Percentiles rank a stretch among this genome's conserved stretches.
phyloP scores from a whole-genome alignment of 2,113 vertebrate species.

The Synodontis membranacea region DNA sequence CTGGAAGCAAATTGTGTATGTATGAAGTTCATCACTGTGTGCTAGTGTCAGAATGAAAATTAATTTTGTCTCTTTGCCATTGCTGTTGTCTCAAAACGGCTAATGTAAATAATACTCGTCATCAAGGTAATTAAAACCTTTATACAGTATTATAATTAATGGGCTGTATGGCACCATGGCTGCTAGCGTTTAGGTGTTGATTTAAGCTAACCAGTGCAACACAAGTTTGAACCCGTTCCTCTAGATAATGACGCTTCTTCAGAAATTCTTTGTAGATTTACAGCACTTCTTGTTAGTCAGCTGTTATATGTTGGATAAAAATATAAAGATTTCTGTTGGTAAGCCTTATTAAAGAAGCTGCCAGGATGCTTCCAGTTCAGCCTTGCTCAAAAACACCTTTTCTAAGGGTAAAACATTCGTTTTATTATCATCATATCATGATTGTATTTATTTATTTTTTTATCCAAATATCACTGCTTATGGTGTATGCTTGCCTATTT shows the following conservation, averaged over 20 bases:
- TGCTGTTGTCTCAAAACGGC: neutral
- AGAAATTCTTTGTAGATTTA: neutral
- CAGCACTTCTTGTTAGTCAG: neutral
- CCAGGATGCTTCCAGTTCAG: neutral
- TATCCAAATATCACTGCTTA: neutral
- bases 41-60: neutral
- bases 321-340: no score
- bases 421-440: no score
- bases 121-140: slow-evolving; percentile 1
- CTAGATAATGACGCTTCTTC: no score
- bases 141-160: neutral
- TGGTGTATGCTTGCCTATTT: neutral
- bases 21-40: neutral
- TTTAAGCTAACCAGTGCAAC: neutral
- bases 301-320: neutral
- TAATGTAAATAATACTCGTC: neutral
- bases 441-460: no score
- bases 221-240: neutral
- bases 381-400: neutral
- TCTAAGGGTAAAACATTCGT: neutral
- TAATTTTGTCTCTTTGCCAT: neutral
- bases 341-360: neutral
- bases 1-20: neutral
- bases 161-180: neutral
- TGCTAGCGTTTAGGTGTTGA: neutral